These are phyloP conservation scores for Cetoscarus ocellatus DNA, from an alignment of 2,797 vertebrate species.

Conservation along the genomic window DNA sequence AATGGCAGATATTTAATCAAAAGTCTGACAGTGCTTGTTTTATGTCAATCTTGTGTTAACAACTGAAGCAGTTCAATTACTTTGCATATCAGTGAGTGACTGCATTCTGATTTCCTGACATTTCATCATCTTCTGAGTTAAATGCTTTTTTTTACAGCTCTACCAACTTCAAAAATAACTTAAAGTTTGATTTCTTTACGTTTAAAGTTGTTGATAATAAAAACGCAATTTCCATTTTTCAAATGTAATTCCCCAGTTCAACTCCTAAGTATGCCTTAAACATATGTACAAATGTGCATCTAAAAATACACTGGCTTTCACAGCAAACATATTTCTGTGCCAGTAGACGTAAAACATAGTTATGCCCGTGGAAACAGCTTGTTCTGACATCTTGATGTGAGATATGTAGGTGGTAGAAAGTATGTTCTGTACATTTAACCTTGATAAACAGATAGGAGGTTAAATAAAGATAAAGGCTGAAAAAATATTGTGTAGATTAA, in stretches of 20 bases:
- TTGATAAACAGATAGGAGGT: slow-evolving; percentile 1
- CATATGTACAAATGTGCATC: slow-evolving; percentile 6
- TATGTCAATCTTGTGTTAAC: slow-evolving; percentile 1
- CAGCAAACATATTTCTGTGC: slow-evolving; percentile 17
- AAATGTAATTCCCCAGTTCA: not conserved
- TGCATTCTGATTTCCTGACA: slow-evolving; percentile 16
- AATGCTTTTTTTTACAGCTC: slow-evolving; percentile 2
- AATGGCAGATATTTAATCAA: not conserved
- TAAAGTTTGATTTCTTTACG: too few relatives aligned
- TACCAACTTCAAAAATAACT: not conserved
- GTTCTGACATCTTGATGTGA: slow-evolving; percentile 6
- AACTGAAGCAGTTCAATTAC: not conserved
- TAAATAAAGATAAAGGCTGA: not conserved
- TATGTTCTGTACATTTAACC: not conserved
- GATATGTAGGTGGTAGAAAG: not conserved
- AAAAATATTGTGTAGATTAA: not conserved
- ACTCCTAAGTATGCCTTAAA: slow-evolving; percentile 1
- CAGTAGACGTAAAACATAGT: slow-evolving; percentile 7
- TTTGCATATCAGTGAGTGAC: slow-evolving; percentile 1
- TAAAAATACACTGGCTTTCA: slow-evolving; percentile 15
- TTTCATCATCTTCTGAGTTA: not conserved
- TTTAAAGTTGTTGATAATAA: not conserved
- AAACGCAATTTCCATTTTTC: not conserved
- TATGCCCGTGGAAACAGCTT: slow-evolving; percentile 22
- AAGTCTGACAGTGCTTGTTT: slow-evolving; percentile 1